These are phyloP conservation scores for Ptyas mucosa DNA, from an alignment of 2,113 vertebrate species.

Conservation along the genomic window DNA sequence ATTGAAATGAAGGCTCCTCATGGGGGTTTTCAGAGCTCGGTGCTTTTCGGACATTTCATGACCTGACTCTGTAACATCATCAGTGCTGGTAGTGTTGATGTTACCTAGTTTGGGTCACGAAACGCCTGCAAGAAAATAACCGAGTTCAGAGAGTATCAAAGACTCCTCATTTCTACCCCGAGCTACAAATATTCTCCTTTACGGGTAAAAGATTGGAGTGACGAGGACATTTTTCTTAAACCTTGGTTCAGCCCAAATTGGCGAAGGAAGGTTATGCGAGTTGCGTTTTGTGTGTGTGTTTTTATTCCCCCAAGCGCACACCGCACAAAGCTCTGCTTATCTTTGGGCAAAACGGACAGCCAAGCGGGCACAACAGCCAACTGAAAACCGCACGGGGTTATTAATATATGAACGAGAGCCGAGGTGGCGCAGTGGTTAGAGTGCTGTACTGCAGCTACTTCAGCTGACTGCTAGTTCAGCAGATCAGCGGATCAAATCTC, in stretches of 20 bases:
- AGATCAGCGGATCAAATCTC: too few species aligned
- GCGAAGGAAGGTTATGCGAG: not conserved
- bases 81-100: not conserved
- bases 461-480: too few species aligned
- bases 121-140: not conserved
- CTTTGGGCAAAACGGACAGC: not conserved
- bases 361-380: not conserved
- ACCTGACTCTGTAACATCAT: too few species aligned
- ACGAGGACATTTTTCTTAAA: not conserved
- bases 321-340: not conserved
- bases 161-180: not conserved
- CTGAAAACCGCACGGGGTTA: not conserved
- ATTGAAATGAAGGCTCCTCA: not conserved
- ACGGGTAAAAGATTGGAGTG: not conserved
- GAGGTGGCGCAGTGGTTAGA: too few species aligned
- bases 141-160: too few species aligned
- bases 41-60: not conserved
- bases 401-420: not conserved
- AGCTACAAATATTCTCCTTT: not conserved
- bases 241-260: not conserved
- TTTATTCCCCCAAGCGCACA: not conserved
- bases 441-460: too few species aligned
- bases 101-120: not conserved
- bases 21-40: accelerated
- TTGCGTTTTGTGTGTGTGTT: not conserved